phyloP scores from a whole-genome alignment of 2,113 vertebrate genomes.

The Anser brachyrhynchus region DNA sequence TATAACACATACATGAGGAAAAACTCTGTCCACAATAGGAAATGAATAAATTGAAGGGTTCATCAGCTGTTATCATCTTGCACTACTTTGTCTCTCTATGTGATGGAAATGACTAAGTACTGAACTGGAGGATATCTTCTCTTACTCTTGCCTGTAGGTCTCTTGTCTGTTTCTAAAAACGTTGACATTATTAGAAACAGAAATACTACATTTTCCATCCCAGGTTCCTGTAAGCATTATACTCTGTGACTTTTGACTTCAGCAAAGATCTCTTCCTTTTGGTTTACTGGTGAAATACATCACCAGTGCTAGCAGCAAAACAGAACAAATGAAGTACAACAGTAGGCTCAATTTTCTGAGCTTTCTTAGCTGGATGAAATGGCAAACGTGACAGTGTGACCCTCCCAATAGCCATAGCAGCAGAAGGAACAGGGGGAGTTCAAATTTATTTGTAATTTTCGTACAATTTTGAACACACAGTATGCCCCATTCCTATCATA shows the following conservation, averaged over 20 bases:
- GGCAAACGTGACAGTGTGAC: background rate
- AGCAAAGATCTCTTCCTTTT: background rate
- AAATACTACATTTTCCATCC: background rate
- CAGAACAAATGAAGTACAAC: background rate
- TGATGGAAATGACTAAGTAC: background rate
- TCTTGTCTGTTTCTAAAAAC: background rate
- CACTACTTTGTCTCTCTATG: background rate
- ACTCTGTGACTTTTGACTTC: fast-evolving
- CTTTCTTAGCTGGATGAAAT: background rate
- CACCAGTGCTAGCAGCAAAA: background rate
- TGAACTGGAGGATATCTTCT: background rate
- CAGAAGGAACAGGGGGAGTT: background rate
- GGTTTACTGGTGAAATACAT: background rate
- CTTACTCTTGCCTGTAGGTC: background rate
- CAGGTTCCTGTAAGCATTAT: background rate
- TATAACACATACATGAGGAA: background rate
- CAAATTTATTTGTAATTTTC: background rate
- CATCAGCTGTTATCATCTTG: background rate
- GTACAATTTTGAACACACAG: background rate
- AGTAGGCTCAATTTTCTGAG: background rate
- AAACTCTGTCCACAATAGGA: background rate
- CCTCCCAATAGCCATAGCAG: too few species aligned
- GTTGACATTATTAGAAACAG: background rate
- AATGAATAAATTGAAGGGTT: background rate
- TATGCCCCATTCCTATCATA: background rate